phyloP scores from a whole-genome alignment of 2,888 invertebrate genomes.

The Lucinisca nassula region DNA sequence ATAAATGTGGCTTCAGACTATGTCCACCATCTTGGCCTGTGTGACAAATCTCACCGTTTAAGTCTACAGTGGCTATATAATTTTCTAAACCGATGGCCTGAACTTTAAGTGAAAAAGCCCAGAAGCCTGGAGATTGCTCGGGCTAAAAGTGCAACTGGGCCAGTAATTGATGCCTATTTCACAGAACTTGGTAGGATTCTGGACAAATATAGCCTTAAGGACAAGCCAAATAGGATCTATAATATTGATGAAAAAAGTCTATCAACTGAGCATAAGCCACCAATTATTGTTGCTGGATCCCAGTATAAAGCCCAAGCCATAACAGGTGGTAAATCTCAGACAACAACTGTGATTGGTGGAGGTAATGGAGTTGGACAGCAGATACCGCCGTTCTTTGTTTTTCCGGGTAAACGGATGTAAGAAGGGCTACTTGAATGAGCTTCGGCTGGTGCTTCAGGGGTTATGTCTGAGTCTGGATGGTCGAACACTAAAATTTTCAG shows the following conservation, averaged over 20 bases:
- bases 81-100: slow-evolving; percentile 28
- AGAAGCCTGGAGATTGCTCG: slow-evolving; percentile 34
- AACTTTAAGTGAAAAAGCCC: slow-evolving; percentile 23
- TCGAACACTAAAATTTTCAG: slow-evolving; percentile 44
- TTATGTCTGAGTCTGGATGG: slow-evolving; percentile 45
- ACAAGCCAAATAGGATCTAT: slow-evolving; percentile 43
- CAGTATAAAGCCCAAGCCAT: slow-evolving; percentile 37
- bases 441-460: slow-evolving; percentile 38
- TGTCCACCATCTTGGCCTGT: slow-evolving; percentile 10
- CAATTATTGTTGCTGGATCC: slow-evolving; percentile 35
- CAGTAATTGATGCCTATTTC: slow-evolving; percentile 37
- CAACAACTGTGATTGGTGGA: slow-evolving; percentile 33
- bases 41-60: not conserved
- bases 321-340: slow-evolving; percentile 31
- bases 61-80: slow-evolving; percentile 8
- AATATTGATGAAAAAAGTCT: slow-evolving; percentile 63
- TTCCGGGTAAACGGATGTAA: slow-evolving; percentile 38
- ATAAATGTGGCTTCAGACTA: slow-evolving; percentile 48
- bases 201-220: slow-evolving; percentile 39
- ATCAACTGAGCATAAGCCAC: slow-evolving; percentile 40
- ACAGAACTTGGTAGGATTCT: slow-evolving; percentile 38
- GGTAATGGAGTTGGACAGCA: slow-evolving; percentile 35
- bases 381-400: slow-evolving; percentile 46
- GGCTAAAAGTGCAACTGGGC: slow-evolving; percentile 29
- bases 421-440: slow-evolving; percentile 32